phyloP scores from a whole-genome alignment of 1,140 invertebrate genomes.

The Zelostemma sp. region DNA sequence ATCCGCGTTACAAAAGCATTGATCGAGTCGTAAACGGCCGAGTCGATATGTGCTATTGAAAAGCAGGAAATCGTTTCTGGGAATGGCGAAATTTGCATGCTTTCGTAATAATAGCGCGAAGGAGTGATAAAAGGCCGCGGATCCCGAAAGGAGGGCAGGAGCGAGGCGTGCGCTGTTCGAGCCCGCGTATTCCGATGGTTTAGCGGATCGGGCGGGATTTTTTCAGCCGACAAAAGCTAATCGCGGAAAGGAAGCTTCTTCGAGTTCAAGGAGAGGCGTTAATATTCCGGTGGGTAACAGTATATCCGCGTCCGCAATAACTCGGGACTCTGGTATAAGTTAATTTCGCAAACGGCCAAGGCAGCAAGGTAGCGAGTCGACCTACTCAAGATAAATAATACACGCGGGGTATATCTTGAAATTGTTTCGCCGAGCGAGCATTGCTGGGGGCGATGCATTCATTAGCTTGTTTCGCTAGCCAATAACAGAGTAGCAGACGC shows the following conservation, averaged over 20 bases:
- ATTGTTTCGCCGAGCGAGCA: constrained; percentile 56
- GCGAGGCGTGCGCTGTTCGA: constrained; percentile 9
- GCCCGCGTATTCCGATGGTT: constrained; percentile 20
- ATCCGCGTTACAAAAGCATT: background rate
- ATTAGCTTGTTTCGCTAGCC: constrained; percentile 67
- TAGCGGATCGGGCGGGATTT: constrained; percentile 30
- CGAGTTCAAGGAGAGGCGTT: constrained; percentile 24
- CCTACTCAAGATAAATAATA: constrained; percentile 56
- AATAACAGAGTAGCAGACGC: constrained; percentile 64
- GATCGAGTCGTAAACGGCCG: constrained; percentile 5
- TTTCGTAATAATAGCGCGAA: constrained; percentile 19
- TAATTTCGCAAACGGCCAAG: constrained; percentile 41
- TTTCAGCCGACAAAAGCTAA: constrained; percentile 42
- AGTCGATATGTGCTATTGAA: constrained; percentile 12
- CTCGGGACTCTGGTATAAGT: constrained; percentile 33
- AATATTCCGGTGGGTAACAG: constrained; percentile 49
- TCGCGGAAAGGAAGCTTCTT: constrained; percentile 32
- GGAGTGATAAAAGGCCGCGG: constrained; percentile 24
- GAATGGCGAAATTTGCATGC: constrained; percentile 15
- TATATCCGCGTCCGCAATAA: constrained; percentile 44
- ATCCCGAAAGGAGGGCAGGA: constrained; percentile 21
- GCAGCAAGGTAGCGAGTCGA: constrained; percentile 47
- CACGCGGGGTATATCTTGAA: constrained; percentile 50
- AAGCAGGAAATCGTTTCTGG: background rate
- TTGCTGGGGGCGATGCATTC: constrained; percentile 64